A percentile compares a stretch with the other conserved stretches of the same genome.
phyloP scores from a whole-genome alignment of 2,113 vertebrate species.

The Pitta sordida region DNA sequence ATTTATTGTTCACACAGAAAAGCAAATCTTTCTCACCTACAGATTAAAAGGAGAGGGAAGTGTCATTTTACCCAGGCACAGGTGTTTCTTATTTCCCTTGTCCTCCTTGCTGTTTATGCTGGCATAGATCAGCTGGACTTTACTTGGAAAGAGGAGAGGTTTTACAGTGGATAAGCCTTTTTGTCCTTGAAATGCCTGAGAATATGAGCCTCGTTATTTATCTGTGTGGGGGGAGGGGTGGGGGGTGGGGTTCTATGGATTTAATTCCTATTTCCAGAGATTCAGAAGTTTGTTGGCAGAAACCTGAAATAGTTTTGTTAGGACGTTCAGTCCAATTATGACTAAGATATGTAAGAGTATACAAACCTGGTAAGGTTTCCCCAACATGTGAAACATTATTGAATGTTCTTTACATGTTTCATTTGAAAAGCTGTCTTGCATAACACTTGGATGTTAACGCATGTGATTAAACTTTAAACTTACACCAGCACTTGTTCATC shows the following conservation, averaged over 20 bases:
- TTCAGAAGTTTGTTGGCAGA: not conserved
- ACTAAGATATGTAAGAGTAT: not conserved
- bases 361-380: not conserved
- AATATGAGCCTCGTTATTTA: not conserved
- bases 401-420: not conserved
- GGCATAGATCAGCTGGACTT: not conserved
- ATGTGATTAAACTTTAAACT: not conserved
- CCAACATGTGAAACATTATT: not conserved
- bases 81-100: not conserved
- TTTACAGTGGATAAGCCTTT: constrained; percentile 2
- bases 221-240: not conserved
- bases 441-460: not conserved
- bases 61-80: not conserved
- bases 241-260: not conserved
- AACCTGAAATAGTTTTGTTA: not conserved
- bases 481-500: not conserved
- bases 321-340: not conserved
- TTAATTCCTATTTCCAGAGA: not conserved
- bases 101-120: not conserved
- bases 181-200: not conserved
- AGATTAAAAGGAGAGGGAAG: not conserved
- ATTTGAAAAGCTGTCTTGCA: not conserved
- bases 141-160: not conserved
- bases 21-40: not conserved
- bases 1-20: not conserved